Conservation (phyloP, 2,113 vertebrate species). For the Carassius carassius region DNA sequence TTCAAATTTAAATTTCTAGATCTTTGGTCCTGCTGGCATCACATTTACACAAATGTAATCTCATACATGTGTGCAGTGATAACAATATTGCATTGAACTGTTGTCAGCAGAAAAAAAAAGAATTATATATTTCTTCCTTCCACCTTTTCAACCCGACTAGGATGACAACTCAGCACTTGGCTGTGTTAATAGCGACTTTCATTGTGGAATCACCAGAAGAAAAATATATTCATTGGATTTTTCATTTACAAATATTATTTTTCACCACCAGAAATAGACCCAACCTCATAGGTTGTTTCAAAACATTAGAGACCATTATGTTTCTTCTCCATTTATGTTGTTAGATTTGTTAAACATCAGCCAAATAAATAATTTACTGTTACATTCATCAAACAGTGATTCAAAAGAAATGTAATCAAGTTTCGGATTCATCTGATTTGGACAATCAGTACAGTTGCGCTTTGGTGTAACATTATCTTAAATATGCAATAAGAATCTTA, state of each 20-base stretch:
- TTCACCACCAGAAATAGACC: constrained; percentile 1
- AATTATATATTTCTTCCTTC: background rate
- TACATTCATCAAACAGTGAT: background rate
- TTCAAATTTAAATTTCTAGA: background rate
- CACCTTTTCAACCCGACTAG: background rate
- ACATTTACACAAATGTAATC: constrained; percentile 45
- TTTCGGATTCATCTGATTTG: background rate
- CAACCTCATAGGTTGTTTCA: background rate
- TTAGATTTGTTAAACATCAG: background rate
- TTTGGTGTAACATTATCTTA: background rate
- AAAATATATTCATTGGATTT: constrained; percentile 37
- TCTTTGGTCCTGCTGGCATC: constrained; percentile 17
- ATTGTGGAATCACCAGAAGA: background rate
- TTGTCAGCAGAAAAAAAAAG: background rate
- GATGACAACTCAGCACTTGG: constrained; percentile 3
- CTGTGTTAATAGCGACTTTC: constrained; percentile 26
- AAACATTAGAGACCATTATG: no score
- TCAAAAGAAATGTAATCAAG: background rate
- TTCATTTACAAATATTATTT: constrained; percentile 28
- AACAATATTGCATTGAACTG: background rate
- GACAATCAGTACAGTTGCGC: background rate
- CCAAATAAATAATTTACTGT: background rate
- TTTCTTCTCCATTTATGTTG: background rate
- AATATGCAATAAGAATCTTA: background rate
- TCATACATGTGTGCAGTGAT: constrained; percentile 2